Evolutionary conservation across 2,797 vertebrate species (phyloP), one percentile per base, ranked within the genome.

Genomic region (Sebastes trivittatus): DNA sequence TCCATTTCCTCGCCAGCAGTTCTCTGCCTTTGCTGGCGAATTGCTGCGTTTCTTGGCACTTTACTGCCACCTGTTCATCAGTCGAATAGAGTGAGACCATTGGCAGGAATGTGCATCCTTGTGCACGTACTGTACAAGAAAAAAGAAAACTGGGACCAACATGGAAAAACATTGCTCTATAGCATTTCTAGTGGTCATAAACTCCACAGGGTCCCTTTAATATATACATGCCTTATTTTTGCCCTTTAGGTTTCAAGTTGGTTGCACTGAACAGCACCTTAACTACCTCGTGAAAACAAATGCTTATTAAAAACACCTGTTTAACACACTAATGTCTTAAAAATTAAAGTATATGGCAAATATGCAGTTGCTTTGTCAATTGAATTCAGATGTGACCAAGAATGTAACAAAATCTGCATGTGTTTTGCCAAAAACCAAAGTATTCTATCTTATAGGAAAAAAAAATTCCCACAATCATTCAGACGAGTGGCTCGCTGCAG

Each of bases 301-400:
- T 25, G 8, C 23, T 59, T 8, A 59, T 29, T 6, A 30, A 29
- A 59, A 29, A 9, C 27, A 18, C 8, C 58, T n/a, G 23, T 27
- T 58, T 16, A 25, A 60, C 13, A 59, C 9, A 66, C 52, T 52
- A 23, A 30, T n/a, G 23, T 66, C 46, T 29, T 61, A 3, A 59
- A 29, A 36, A 49, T 59, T 10, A n/a, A 38, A 78, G 20, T 64
- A 77, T 34, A 76, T 27, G 62, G n/a, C 5, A 82, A 75, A 70
- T 56, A 78, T 78, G 75, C 72, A 72, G 34, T 38, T 75, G 46
- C 61, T 83, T 84, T 72, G 56, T 75, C 20, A 69, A 27, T 27
- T 81, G 55, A 76, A 80, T 11, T 77, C 70, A 77, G 54, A 72
- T 75, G 83, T 65, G 7, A 76, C 72, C 61, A 55, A 75, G 61